phyloP scores from a whole-genome alignment of 2,888 invertebrate genomes.

The Limulus polyphemus region DNA sequence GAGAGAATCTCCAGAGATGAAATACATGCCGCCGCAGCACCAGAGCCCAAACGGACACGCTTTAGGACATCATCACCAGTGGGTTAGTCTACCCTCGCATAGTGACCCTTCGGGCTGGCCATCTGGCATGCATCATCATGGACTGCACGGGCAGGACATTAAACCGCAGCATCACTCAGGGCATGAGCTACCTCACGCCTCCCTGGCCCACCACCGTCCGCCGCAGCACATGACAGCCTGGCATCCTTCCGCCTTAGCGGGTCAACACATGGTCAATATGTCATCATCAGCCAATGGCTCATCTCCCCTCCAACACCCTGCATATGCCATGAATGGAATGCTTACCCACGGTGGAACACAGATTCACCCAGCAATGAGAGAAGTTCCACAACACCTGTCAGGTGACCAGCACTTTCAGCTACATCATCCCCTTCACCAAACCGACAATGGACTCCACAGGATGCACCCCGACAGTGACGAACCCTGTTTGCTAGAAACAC shows the following conservation, averaged over 20 bases:
- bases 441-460: constrained; percentile 25
- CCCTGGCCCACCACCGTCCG: constrained; percentile 16
- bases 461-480: background rate
- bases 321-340: constrained; percentile 60
- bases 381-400: constrained; percentile 39
- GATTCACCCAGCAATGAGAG: constrained; percentile 34
- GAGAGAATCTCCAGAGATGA: constrained; percentile 60
- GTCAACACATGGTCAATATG: constrained; percentile 27
- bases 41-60: constrained; percentile 59
- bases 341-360: constrained; percentile 42
- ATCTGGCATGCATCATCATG: constrained; percentile 7
- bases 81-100: constrained; percentile 17
- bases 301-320: constrained; percentile 36
- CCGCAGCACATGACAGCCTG: constrained; percentile 26
- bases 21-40: constrained; percentile 70
- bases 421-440: constrained; percentile 16
- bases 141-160: constrained; percentile 33
- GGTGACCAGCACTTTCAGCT: constrained; percentile 30
- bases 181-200: constrained; percentile 12
- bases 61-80: constrained; percentile 22
- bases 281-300: constrained; percentile 38
- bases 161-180: constrained; percentile 17
- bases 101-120: constrained; percentile 15
- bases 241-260: constrained; percentile 27
- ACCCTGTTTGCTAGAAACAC: background rate